A percentile compares a stretch with the other conserved stretches of the same genome.
phyloP scores from a whole-genome alignment of 2,113 vertebrate species.

The Hirundichthys speculiger region DNA sequence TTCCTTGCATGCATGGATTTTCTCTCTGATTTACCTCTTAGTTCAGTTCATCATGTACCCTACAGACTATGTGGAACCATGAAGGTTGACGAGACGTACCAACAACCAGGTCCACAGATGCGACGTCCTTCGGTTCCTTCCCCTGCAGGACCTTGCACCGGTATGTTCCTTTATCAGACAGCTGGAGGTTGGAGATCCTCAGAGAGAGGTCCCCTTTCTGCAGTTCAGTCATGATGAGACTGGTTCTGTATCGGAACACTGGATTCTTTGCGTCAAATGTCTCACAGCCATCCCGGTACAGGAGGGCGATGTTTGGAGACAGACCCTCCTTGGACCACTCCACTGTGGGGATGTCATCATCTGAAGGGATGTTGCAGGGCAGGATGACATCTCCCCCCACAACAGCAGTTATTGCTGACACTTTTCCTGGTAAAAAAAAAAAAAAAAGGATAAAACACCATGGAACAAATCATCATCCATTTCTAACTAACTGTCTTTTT shows the following conservation, averaged over 20 bases:
- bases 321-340: slow-evolving; percentile 39
- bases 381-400: background rate
- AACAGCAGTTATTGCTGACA: no score
- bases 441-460: no score
- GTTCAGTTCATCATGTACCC: no score
- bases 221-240: rapidly evolving
- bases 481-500: no score
- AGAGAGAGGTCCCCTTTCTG: slow-evolving; percentile 24
- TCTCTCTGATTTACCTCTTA: no score
- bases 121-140: background rate
- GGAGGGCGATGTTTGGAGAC: background rate
- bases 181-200: slow-evolving; percentile 28
- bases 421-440: no score
- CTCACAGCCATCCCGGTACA: slow-evolving; percentile 37
- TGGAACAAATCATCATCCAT: no score
- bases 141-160: background rate
- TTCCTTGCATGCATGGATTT: no score
- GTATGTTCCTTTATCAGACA: slow-evolving; percentile 24
- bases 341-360: background rate
- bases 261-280: slow-evolving; percentile 15
- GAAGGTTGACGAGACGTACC: background rate
- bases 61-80: no score
- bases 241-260: slow-evolving; percentile 14
- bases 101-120: background rate
- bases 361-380: slow-evolving; percentile 6